Evolutionary conservation across 2,888 invertebrate genomes (phyloP), one percentile per base, ranked within the genome.

Genomic region (Rhamnusium bicolor): DNA sequence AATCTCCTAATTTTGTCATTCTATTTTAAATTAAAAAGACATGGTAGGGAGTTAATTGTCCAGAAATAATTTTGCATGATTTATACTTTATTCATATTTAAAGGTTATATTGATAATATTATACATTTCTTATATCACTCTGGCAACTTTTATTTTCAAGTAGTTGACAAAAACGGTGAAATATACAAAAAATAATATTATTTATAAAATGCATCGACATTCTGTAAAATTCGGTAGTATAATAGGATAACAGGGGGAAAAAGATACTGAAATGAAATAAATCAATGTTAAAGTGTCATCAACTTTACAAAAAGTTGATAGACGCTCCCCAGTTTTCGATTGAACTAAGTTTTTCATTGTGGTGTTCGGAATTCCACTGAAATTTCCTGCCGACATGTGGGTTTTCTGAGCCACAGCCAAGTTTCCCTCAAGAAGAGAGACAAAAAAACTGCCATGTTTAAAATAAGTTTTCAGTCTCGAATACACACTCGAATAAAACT

Each of bases 331-430:
- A 69, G 66, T 68, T 72, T 69, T 74, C 72, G 69, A 66, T 62
- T 72, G 69, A 74, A 68, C 63, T 70, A 77, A 79, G 74, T 79
- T 79, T 75, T 79, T 76, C 73, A 71, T 70, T 51, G 70, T 58
- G 56, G 72, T 69, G 58, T 61, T 65, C 62, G 73, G 70, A 74
- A 74, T 76, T 71, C 63, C 68, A 67, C 74, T 73, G 73, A 76
- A 75, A 79, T 75, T 74, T 77, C 69, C 66, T 73, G 69, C 63
- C 72, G 79, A 74, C 75, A 77, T 74, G 75, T 70, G 76, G 73
- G 73, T 77, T 74, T 67, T 67, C 46, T 40, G 46, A 67, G 19
- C 56, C 16, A 46, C 56, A 40, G 46, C 54, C 24, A 67, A 67
- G 66, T 67, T 53, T 40, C 29, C 51, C n/a, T 67, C 56, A 16